Evolutionary conservation across 2,797 vertebrate genomes (phyloP).

Genomic region (Acanthiza pusilla): DNA sequence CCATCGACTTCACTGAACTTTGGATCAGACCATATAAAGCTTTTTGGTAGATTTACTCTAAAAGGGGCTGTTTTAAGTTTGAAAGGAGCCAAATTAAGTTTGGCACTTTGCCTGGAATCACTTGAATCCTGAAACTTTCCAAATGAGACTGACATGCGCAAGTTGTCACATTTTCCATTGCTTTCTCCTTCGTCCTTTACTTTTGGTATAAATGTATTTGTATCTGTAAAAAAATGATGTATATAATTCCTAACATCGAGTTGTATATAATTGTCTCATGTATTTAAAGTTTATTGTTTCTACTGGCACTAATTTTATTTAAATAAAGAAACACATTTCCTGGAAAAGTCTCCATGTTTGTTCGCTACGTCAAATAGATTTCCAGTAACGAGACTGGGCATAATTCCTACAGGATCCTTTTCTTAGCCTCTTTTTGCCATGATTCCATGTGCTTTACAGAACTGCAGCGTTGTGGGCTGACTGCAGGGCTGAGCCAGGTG

Average conservation of each 20-base stretch:
- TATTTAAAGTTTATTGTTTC: constrained; percentile 75
- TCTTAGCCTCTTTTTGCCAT: neutral
- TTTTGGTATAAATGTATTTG: constrained; percentile 63
- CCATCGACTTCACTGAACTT: constrained; percentile 41
- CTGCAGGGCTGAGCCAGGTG: neutral
- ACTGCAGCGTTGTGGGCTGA: rapidly evolving
- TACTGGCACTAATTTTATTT: constrained; percentile 77
- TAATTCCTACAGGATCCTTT: neutral
- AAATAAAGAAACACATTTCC: constrained; percentile 75
- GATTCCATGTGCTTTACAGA: neutral
- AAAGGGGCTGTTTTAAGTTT: constrained; percentile 70
- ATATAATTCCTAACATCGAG: constrained; percentile 69
- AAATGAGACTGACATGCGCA: constrained; percentile 68
- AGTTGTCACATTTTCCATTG: constrained; percentile 78
- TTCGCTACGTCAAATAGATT: neutral
- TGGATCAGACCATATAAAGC: constrained; percentile 61
- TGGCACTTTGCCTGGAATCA: constrained; percentile 81
- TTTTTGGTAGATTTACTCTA: constrained; percentile 70
- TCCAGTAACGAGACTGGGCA: neutral
- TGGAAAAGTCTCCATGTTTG: constrained; percentile 11
- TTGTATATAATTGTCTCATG: constrained; percentile 74
- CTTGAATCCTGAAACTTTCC: constrained; percentile 79
- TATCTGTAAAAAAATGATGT: constrained; percentile 65
- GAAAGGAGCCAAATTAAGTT: constrained; percentile 74
- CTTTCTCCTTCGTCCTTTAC: constrained; percentile 54